Conservation (phyloP, 2,113 vertebrate species). For the Oxyura jamaicensis region DNA sequence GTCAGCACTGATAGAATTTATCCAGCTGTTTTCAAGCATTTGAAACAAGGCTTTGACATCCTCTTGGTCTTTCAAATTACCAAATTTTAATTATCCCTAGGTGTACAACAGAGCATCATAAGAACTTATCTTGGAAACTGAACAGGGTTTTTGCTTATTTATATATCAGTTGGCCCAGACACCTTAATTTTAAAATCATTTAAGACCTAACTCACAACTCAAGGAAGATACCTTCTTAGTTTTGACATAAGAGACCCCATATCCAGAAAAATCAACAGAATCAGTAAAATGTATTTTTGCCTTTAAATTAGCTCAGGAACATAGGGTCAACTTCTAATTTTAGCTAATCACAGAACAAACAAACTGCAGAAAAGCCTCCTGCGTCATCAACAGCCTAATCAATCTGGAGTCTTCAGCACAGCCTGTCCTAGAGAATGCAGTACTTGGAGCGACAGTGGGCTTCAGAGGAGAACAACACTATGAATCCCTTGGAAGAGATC, state of each 20-base stretch:
- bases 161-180: neutral
- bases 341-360: slow-evolving; percentile 33
- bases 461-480: neutral
- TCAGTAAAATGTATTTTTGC: neutral
- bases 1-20: neutral
- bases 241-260: neutral
- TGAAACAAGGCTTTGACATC: neutral
- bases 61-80: neutral
- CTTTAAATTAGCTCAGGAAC: neutral
- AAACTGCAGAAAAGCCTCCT: neutral
- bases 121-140: neutral
- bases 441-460: neutral
- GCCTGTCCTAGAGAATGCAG: neutral
- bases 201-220: neutral
- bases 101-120: neutral
- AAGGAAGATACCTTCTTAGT: neutral
- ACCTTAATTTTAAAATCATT: neutral
- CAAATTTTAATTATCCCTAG: neutral
- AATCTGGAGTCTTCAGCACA: slow-evolving; percentile 27
- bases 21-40: neutral
- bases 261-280: neutral
- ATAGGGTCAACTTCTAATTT: slow-evolving; percentile 39
- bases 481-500: neutral
- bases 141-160: neutral
- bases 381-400: neutral